These are phyloP conservation scores for Chromis chromis DNA, from an alignment of 2,797 vertebrate genomes.

Conservation along the genomic window DNA sequence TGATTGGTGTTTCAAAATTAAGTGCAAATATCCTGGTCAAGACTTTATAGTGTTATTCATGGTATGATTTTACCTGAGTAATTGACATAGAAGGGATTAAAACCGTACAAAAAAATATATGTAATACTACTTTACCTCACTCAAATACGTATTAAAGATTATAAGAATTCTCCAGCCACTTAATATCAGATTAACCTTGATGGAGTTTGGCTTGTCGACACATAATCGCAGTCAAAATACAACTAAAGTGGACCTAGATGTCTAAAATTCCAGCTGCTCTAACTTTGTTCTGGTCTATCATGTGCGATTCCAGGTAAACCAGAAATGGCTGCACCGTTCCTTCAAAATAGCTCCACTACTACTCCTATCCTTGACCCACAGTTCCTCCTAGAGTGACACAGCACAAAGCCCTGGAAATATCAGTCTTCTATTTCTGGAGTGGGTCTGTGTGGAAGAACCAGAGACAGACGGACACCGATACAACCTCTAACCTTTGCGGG, in stretches of 20 bases:
- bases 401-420: conserved; percentile 60
- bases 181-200: no score
- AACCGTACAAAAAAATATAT: no score
- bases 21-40: no score
- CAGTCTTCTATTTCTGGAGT: conserved; percentile 72
- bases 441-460: conserved; percentile 26
- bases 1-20: no score
- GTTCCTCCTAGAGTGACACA: conserved; percentile 57
- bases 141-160: no score
- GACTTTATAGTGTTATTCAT: no score
- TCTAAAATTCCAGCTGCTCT: neutral
- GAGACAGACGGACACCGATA: conserved; percentile 72
- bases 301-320: conserved; percentile 2
- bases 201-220: no score
- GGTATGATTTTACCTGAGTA: no score
- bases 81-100: no score
- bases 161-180: no score
- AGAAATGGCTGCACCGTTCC: conserved; percentile 29
- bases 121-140: no score
- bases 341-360: conserved; percentile 42
- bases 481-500: conserved; percentile 83
- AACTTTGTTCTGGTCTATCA: neutral
- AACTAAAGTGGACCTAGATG: neutral
- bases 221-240: no score
- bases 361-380: conserved; percentile 43